Evolutionary conservation across 2,113 vertebrate genomes (phyloP), one percentile per base, ranked within the genome.

Genomic region (Ctenodactylus gundi): DNA sequence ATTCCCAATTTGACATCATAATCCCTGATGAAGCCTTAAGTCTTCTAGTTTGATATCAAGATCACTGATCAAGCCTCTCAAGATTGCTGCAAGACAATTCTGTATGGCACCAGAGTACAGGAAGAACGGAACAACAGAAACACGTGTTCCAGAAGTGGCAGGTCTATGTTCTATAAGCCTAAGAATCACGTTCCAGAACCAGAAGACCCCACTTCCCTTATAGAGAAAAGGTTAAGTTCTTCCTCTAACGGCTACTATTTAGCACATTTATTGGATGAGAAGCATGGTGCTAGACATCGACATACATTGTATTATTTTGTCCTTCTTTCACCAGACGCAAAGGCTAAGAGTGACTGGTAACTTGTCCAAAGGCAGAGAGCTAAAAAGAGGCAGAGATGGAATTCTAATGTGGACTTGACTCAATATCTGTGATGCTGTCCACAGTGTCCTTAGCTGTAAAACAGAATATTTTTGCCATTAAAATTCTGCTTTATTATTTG

Each of bases 271-370:
- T 80, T 86, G 67, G n/a, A 21, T 55, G 57, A 80, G 68, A 95
- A 44, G 41, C 18, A 88, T 46, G 67, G n/a, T 49, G 58, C 34
- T 73, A 89, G 80, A 8, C 21, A 60, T 49, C 2, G 62, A n/a
- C 3, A 6, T 51, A 60, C 34, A 46, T 25, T 36, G 25, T 49
- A 34, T 39, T 39, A 85, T 65, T 87, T 90, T 70, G 81, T 77
- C 49, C 17, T 94, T 93, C 89, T 49, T 92, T 85, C 39, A 57
- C 51, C 80, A 76, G 85, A 94, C 29, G 76, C n/a, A 92, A 95
- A 85, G 77, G 46, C 77, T 94, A 14, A 83, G 29, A 73, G 18
- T 81, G 31, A 76, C 15, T 81, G 53, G 31, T 75, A 89, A 68
- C 34, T 92, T 87, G 58, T 67, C 27, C 58, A 83, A 49, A 17